These are phyloP conservation scores for Oreotrochilus melanogaster DNA, from an alignment of 2,113 vertebrate species.

Conservation along the genomic window DNA sequence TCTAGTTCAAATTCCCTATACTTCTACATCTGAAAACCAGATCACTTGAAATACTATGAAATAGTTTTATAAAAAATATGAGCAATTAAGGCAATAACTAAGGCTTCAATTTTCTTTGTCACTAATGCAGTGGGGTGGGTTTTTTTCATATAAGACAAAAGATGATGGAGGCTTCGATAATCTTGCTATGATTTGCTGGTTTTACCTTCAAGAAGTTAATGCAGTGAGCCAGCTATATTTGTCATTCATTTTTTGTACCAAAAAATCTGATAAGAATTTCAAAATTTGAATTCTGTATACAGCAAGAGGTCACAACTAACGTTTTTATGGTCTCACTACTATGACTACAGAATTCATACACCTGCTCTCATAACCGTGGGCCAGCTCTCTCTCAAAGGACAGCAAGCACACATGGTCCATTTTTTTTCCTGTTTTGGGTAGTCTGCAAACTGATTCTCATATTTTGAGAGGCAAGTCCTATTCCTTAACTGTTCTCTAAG, in stretches of 20 bases:
- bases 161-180: not conserved
- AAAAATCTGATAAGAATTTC: not conserved
- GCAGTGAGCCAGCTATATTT: not conserved
- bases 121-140: accelerated
- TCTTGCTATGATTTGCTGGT: not conserved
- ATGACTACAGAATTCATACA: not conserved
- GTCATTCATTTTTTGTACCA: not conserved
- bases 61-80: not conserved
- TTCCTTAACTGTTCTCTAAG: not conserved
- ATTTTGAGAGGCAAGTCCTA: not conserved
- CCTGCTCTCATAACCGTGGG: not conserved
- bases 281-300: not conserved
- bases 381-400: not conserved
- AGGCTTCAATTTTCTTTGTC: not conserved
- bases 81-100: not conserved
- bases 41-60: not conserved
- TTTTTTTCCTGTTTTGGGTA: not conserved
- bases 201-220: not conserved
- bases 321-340: not conserved
- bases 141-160: not conserved
- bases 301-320: not conserved
- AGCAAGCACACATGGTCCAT: not conserved
- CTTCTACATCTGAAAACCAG: not conserved
- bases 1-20: not conserved
- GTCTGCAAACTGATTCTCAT: not conserved